Conservation (phyloP, 2,113 vertebrate species). For the Sphaerodactylus townsendi region DNA sequence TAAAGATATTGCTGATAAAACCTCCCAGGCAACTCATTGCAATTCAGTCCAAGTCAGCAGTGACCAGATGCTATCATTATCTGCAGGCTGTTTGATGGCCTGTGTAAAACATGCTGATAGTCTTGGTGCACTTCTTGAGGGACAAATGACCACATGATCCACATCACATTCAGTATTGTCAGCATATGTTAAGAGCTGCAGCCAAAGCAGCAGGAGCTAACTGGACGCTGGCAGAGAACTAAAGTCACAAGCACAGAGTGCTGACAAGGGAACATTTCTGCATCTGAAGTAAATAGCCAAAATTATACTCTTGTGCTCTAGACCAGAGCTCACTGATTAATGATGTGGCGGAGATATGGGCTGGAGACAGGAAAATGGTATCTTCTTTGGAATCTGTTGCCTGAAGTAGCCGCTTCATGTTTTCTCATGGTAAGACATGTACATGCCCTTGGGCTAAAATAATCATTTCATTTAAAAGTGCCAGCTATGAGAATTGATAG, state of each 20-base stretch:
- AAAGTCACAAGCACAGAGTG: not conserved
- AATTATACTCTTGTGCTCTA: not conserved
- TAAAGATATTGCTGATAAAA: not conserved
- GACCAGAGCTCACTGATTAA: not conserved
- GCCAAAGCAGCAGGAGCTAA: not conserved
- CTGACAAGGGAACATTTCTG: not conserved
- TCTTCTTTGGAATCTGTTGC: not conserved
- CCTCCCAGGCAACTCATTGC: constrained; percentile 6
- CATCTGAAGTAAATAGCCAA: not conserved
- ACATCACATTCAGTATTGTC: not conserved
- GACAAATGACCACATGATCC: not conserved
- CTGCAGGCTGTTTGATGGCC: constrained; percentile 9
- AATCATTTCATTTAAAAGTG: not conserved
- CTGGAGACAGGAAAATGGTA: not conserved
- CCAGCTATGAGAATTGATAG: not conserved
- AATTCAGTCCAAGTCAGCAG: constrained; percentile 7
- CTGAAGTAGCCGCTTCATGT: not conserved
- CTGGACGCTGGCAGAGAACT: not conserved
- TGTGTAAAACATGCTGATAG: not conserved
- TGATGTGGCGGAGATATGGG: not conserved
- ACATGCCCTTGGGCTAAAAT: not conserved
- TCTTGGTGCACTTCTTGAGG: constrained; percentile 18
- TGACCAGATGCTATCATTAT: not conserved
- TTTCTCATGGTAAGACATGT: not conserved
- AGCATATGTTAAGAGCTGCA: not conserved